Percentiles rank a stretch among this genome's conserved stretches.
These are phyloP conservation scores for Vollenhovia emeryi DNA, from an alignment of 1,140 invertebrate species.

Conservation along the genomic window DNA sequence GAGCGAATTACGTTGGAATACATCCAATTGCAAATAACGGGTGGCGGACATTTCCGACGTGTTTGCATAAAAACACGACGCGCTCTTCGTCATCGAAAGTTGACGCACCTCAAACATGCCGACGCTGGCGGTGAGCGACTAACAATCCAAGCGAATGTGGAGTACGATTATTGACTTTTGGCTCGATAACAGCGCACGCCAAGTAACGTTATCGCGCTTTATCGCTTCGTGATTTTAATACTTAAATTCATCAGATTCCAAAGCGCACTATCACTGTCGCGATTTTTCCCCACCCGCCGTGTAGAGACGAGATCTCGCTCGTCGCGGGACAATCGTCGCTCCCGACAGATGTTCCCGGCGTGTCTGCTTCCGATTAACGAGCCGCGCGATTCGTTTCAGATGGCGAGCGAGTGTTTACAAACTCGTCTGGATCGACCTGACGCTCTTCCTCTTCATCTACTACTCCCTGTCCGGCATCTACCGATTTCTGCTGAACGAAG, in stretches of 20 bases:
- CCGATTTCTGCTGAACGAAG: constrained; percentile 85
- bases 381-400: constrained; percentile 82
- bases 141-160: not conserved
- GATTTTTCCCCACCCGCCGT: not conserved
- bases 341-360: not conserved
- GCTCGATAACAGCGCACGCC: not conserved
- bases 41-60: not conserved
- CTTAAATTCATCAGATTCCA: not conserved
- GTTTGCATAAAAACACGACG: constrained; percentile 16
- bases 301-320: not conserved
- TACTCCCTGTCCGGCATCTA: constrained; percentile 87
- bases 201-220: constrained; percentile 8
- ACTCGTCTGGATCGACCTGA: constrained; percentile 90
- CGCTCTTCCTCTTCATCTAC: constrained; percentile 88
- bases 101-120: not conserved
- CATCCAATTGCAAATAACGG: constrained; percentile 9
- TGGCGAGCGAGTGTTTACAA: constrained; percentile 92
- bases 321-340: not conserved
- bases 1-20: constrained; percentile 33
- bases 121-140: not conserved
- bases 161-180: constrained; percentile 27
- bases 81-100: not conserved
- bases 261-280: not conserved
- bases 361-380: constrained; percentile 3
- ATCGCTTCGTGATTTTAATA: not conserved